Evolutionary conservation across 2,797 vertebrate genomes (phyloP), one percentile per base, ranked within the genome.

Genomic region (Falco berigora): DNA sequence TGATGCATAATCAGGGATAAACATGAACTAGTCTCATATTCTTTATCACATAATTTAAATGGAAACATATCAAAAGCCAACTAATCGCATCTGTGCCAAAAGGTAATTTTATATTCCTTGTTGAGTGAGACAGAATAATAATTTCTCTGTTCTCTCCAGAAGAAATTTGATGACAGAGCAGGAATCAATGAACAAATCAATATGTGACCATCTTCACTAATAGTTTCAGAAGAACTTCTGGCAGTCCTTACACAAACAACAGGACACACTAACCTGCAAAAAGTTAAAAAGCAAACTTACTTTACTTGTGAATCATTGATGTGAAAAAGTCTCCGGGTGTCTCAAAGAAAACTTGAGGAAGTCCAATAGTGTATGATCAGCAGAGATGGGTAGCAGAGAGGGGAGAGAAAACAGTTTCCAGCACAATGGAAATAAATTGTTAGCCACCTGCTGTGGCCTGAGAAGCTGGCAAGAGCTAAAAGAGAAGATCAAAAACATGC

Each of bases 321-420:
- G 96, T 94, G 71, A 86, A 94, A 92, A 96, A 94, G 79, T 92
- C 44, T 85, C 79, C 85, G 28, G 20, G 55, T 86, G 50, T 86
- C 92, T 93, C 80, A 66, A 96, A 96, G 69, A 87, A 96, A 97
- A 75, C 56, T 88, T 95, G 79, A 83, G 76, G 72, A 96, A 94
- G 78, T 78, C 63, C 71, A 64, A 85, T 56, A 94, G 25, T 30
- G 10, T 92, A 79, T 36, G 34, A 87, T 95, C 55, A 91, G 83
- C 82, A 96, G 89, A 96, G 88, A 92, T 8, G 76, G 36, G 53
- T 92, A 89, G 91, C 75, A n/a, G 76, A 80, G 55, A 71, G 12
- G 19, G 50, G 34, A 66, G 49, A 84, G 78, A 96, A 68, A 94
- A 82, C 0, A 3, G 53, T 28, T 92, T 88, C 82, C 44, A 67